phyloP scores from a whole-genome alignment of 2,113 vertebrate species.

The Recurvirostra avosetta region DNA sequence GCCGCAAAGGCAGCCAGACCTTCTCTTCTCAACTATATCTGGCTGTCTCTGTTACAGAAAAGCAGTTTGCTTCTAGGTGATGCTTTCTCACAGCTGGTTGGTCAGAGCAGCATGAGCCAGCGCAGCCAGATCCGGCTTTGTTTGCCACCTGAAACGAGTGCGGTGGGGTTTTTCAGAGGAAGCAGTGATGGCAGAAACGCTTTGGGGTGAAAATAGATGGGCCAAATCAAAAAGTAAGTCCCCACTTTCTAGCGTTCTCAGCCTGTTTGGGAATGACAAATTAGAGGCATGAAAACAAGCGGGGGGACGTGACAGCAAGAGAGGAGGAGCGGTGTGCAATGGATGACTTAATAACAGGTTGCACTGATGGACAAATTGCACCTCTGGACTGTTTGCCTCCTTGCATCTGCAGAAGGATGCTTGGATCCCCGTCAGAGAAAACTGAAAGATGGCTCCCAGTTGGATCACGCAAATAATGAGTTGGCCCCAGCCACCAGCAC shows the following conservation, averaged over 20 bases:
- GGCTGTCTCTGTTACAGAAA: background rate
- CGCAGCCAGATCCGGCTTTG: rapidly evolving
- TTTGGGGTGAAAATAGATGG: background rate
- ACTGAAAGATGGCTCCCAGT: constrained; percentile 60
- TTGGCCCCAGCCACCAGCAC: background rate
- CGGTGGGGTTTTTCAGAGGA: background rate
- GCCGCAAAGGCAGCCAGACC: background rate
- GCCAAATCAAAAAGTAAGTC: background rate
- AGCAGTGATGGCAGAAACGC: background rate
- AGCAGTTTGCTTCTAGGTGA: background rate
- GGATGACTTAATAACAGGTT: background rate
- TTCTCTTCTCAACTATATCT: background rate
- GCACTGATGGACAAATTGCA: constrained; percentile 17
- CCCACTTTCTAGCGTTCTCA: background rate
- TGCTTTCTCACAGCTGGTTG: background rate
- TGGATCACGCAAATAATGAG: background rate
- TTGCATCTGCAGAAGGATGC: background rate
- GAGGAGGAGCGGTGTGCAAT: background rate
- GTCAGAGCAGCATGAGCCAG: background rate
- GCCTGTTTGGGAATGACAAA: background rate
- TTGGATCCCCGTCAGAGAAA: constrained; percentile 42
- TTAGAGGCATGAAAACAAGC: background rate
- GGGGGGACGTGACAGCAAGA: background rate
- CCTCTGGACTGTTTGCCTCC: background rate
- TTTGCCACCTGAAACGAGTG: background rate